Evolutionary conservation across 2,113 vertebrate genomes (phyloP).

Genomic region (Leucopsar rothschildi): DNA sequence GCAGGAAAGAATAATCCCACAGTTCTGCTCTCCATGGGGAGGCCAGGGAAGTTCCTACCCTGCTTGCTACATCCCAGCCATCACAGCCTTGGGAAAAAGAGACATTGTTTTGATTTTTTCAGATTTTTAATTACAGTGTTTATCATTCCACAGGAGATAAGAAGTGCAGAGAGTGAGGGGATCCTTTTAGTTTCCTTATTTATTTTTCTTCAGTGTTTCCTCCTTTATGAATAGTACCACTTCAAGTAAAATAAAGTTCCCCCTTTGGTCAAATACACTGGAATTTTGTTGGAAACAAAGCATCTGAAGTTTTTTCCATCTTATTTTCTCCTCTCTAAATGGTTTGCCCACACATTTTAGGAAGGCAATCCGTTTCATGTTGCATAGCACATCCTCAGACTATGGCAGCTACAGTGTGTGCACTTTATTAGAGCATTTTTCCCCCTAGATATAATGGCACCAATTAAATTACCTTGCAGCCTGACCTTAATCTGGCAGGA

Average conservation of each 20-base stretch:
- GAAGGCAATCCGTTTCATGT: slow-evolving; percentile 70
- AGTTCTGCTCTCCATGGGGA: neutral
- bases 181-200: neutral
- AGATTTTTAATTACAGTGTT: slow-evolving; percentile 28
- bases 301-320: slow-evolving; percentile 39
- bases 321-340: slow-evolving; percentile 56
- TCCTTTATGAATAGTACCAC: neutral
- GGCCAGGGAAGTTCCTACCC: fast-evolving
- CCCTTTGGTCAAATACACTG: slow-evolving; percentile 31
- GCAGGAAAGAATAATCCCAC: neutral
- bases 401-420: slow-evolving; percentile 67
- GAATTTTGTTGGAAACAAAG: slow-evolving; percentile 52
- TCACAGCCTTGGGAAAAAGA: neutral
- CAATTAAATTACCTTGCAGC: slow-evolving; percentile 85
- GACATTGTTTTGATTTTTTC: neutral
- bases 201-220: neutral
- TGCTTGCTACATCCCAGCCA: neutral
- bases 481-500: slow-evolving; percentile 84
- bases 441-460: slow-evolving; percentile 80
- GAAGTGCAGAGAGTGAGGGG: neutral
- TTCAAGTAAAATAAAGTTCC: slow-evolving; percentile 47
- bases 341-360: slow-evolving; percentile 30
- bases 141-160: slow-evolving; percentile 2
- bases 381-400: slow-evolving; percentile 63
- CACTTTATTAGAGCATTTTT: slow-evolving; percentile 78